Percentiles rank a stretch among this genome's conserved stretches.
These are phyloP conservation scores for Sycophila sp. DNA, from an alignment of 1,140 invertebrate genomes.

Conservation along the genomic window DNA sequence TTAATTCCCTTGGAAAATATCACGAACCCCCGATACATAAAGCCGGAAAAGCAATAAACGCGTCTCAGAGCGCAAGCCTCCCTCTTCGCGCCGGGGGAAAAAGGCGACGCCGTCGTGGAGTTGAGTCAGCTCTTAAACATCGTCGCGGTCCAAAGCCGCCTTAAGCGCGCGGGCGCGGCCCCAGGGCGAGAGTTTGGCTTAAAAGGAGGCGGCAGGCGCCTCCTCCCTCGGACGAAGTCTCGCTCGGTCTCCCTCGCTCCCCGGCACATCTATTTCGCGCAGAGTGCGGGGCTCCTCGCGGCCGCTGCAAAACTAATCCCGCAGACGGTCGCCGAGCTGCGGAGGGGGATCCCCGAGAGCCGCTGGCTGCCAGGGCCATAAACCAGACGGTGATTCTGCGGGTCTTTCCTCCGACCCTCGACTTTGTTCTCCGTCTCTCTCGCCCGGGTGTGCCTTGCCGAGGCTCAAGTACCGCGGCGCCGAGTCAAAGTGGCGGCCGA, in stretches of 20 bases:
- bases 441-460: not conserved
- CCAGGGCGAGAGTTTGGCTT: too few species aligned
- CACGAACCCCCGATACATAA: conserved; percentile 3
- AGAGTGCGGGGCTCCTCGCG: not conserved
- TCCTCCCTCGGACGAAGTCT: too few species aligned
- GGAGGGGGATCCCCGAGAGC: not conserved
- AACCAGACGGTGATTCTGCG: conserved; percentile 31
- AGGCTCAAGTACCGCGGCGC: conserved; percentile 22
- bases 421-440: conserved; percentile 8
- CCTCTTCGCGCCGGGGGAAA: not conserved
- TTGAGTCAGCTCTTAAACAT: conserved; percentile 20
- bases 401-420: conserved; percentile 3
- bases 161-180: not conserved
- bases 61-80: not conserved
- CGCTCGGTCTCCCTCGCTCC: too few species aligned
- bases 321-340: not conserved
- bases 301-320: conserved; percentile 34
- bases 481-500: conserved; percentile 25
- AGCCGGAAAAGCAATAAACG: conserved; percentile 14
- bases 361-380: conserved; percentile 30
- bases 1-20: too few species aligned
- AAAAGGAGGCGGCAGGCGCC: not conserved
- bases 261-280: not conserved
- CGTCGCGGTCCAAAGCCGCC: not conserved
- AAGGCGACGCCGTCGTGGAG: not conserved